phyloP scores from a whole-genome alignment of 2,888 invertebrate genomes.

The Erebia epiphron region DNA sequence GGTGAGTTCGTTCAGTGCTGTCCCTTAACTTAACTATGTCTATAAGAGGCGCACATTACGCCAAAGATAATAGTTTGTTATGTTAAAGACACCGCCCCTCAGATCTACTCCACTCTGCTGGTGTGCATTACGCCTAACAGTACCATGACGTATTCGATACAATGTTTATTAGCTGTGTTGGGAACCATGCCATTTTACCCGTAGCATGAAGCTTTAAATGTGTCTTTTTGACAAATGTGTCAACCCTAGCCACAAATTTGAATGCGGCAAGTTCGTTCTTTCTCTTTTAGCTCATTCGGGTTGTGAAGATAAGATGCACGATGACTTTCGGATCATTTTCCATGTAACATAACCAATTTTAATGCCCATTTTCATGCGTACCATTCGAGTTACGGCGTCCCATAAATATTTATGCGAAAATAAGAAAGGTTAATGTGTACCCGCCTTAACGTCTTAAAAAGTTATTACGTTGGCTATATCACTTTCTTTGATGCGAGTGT shows the following conservation, averaged over 20 bases:
- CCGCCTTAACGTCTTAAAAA: slow-evolving; percentile 29
- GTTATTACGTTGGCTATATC: slow-evolving; percentile 12
- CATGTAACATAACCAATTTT: slow-evolving; percentile 56
- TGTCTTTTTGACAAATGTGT: background rate
- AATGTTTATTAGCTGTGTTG: too few species aligned
- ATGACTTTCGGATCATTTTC: slow-evolving; percentile 44
- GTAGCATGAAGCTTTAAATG: background rate
- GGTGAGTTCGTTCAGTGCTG: too few species aligned
- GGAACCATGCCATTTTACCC: background rate
- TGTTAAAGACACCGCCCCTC: too few species aligned
- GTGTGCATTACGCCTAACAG: too few species aligned
- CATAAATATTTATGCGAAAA: slow-evolving; percentile 57
- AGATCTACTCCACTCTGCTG: too few species aligned
- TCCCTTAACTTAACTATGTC: too few species aligned
- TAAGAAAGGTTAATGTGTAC: slow-evolving; percentile 29
- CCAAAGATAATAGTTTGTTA: too few species aligned
- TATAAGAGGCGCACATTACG: too few species aligned
- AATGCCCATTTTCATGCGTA: slow-evolving; percentile 47
- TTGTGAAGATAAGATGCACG: slow-evolving; percentile 26
- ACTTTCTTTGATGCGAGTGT: slow-evolving; percentile 14
- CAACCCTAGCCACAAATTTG: slow-evolving; percentile 24
- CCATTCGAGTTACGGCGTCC: slow-evolving; percentile 49
- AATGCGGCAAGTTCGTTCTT: slow-evolving; percentile 29
- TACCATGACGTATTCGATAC: too few species aligned
- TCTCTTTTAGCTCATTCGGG: slow-evolving; percentile 25